Evolutionary conservation across 2,113 vertebrate species (phyloP).

Genomic region (Aspiorhynchus laticeps): DNA sequence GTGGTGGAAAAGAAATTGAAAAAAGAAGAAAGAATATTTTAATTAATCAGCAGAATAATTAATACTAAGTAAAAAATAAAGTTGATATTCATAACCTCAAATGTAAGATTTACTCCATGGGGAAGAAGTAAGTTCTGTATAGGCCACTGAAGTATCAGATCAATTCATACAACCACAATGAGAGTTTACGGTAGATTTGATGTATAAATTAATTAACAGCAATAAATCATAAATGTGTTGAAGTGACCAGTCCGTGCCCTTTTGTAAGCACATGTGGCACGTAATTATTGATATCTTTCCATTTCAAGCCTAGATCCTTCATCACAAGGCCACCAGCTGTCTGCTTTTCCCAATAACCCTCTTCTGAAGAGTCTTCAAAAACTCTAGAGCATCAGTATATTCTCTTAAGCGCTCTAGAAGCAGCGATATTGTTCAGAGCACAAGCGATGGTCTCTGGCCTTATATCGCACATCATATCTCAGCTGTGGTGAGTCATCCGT

Average conservation of each 20-base stretch:
- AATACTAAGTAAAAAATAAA: conserved; percentile 34
- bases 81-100: conserved; percentile 34
- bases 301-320: not conserved
- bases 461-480: conserved; percentile 24
- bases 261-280: not conserved
- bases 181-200: not conserved
- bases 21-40: conserved; percentile 29
- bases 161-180: not conserved
- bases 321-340: not conserved
- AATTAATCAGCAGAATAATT: conserved; percentile 35
- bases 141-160: not conserved
- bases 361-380: not conserved
- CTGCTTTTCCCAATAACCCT: not conserved
- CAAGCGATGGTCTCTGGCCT: not conserved
- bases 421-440: not conserved
- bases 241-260: not conserved
- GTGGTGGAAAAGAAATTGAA: conserved; percentile 23
- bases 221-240: conserved; percentile 1
- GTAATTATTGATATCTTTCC: not conserved
- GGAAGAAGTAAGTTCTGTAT: too few species aligned
- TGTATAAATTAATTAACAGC: not conserved
- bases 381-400: not conserved
- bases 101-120: too few species aligned
- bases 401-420: not conserved
- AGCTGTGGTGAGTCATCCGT: not conserved